These are phyloP conservation scores for Molossus molossus DNA, from an alignment of 2,797 vertebrate species.

Conservation along the genomic window DNA sequence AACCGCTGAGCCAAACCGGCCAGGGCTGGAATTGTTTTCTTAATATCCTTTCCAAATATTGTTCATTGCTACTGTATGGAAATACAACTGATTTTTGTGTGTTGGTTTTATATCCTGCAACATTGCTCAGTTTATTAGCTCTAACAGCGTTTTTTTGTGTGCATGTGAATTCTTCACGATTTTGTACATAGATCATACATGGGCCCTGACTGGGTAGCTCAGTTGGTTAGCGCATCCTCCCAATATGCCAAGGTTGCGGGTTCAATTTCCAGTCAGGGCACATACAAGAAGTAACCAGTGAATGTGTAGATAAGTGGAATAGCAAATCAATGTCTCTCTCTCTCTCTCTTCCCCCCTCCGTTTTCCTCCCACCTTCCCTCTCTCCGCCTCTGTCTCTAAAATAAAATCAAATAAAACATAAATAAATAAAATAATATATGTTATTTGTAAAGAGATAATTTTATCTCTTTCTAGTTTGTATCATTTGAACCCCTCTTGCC, in stretches of 20 bases:
- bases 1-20: too few species aligned
- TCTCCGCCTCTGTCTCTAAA: too few species aligned
- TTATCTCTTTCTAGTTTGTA: neutral
- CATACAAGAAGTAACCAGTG: neutral
- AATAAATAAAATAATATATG: neutral
- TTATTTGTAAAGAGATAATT: neutral
- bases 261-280: neutral
- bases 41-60: neutral
- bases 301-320: neutral
- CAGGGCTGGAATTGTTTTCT: neutral
- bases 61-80: too few species aligned
- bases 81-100: too few species aligned
- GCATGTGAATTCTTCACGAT: neutral
- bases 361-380: too few species aligned
- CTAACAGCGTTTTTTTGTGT: neutral
- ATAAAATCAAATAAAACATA: too few species aligned
- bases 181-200: neutral
- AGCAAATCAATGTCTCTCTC: neutral
- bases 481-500: neutral
- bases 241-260: neutral
- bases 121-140: constrained; percentile 13
- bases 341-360: too few species aligned
- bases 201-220: neutral
- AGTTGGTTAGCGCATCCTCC: neutral
- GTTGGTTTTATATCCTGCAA: neutral